Evolutionary conservation across 1,140 invertebrate genomes (phyloP).

Genomic region (Drosophila santomea): DNA sequence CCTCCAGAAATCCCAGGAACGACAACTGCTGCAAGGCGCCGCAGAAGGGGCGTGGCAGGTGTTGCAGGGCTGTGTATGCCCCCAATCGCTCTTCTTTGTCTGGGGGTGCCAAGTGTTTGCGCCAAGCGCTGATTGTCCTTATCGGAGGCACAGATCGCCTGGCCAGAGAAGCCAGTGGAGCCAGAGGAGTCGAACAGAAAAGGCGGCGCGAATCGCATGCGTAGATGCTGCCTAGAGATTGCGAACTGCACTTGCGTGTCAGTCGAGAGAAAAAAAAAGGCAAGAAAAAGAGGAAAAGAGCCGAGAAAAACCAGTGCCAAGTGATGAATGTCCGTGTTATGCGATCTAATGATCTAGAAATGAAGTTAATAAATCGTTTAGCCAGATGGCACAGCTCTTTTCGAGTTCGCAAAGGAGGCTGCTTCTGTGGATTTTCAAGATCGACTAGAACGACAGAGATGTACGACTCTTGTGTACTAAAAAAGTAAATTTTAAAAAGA

Average conservation of each 20-base stretch:
- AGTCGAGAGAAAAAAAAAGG: slow-evolving; percentile 31
- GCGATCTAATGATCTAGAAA: slow-evolving; percentile 84
- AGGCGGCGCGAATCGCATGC: slow-evolving; percentile 67
- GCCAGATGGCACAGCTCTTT: slow-evolving; percentile 64
- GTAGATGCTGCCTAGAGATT: slow-evolving; percentile 74
- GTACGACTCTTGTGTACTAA: neutral
- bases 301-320: slow-evolving; percentile 51
- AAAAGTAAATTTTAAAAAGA: too few relatives aligned
- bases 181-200: slow-evolving; percentile 24
- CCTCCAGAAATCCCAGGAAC: slow-evolving; percentile 10
- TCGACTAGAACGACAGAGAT: slow-evolving; percentile 11
- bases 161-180: neutral
- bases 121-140: slow-evolving; percentile 81
- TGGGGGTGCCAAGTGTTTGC: slow-evolving; percentile 77
- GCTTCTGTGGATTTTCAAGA: slow-evolving; percentile 2
- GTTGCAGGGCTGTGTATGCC: slow-evolving; percentile 18
- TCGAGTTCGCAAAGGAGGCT: slow-evolving; percentile 8
- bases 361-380: slow-evolving; percentile 84
- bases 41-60: slow-evolving; percentile 41
- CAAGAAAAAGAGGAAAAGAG: neutral
- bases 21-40: slow-evolving; percentile 57
- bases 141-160: slow-evolving; percentile 57
- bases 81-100: slow-evolving; percentile 6
- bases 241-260: slow-evolving; percentile 58
- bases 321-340: slow-evolving; percentile 84